These are phyloP conservation scores for Hycleus cichorii DNA, from an alignment of 1,140 invertebrate genomes.

Conservation along the genomic window DNA sequence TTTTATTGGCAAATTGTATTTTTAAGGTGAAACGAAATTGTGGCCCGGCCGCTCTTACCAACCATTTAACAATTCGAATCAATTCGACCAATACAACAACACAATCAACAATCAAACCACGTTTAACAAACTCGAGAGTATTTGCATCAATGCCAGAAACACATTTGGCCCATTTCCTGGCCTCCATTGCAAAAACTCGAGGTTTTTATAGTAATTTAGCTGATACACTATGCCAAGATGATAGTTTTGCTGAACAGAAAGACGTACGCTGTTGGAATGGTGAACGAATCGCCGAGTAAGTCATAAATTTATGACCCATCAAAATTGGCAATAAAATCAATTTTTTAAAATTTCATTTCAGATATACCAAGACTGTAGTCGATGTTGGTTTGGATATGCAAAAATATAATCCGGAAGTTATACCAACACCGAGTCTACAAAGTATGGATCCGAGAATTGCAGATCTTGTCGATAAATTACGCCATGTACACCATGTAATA, in stretches of 20 bases:
- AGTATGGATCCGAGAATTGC: conserved; percentile 49
- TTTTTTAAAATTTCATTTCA: conserved; percentile 33
- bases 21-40: conserved; percentile 49
- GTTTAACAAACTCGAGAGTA: conserved; percentile 9
- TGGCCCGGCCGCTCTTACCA: conserved; percentile 31
- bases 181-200: conserved; percentile 56
- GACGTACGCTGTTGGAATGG: conserved; percentile 69
- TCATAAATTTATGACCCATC: conserved; percentile 23
- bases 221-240: conserved; percentile 58
- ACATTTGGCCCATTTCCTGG: conserved; percentile 57
- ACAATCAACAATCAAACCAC: conserved; percentile 11
- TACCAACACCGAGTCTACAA: conserved; percentile 41
- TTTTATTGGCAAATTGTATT: not conserved
- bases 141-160: conserved; percentile 41
- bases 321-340: too few species aligned
- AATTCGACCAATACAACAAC: not conserved
- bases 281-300: conserved; percentile 66
- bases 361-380: conserved; percentile 57
- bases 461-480: conserved; percentile 54
- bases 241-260: conserved; percentile 50
- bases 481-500: conserved; percentile 56
- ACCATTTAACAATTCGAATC: not conserved
- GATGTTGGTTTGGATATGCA: conserved; percentile 52
- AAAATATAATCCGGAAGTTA: conserved; percentile 61
- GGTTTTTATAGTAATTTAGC: conserved; percentile 63